Conservation (phyloP, 2,113 vertebrate genomes). For the Sigmodon hispidus region DNA sequence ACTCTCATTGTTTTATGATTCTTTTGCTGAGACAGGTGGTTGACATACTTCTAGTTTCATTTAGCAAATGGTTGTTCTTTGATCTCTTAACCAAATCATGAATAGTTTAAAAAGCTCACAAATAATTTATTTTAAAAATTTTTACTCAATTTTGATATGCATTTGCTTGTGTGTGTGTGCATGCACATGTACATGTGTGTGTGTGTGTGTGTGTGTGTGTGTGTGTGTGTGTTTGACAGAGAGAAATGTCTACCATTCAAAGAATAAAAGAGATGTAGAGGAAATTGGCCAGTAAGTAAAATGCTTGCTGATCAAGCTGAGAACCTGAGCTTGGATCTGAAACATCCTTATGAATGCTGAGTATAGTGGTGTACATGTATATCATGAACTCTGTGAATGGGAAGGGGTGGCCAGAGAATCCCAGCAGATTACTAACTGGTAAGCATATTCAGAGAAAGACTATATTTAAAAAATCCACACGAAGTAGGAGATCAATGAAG, state of each 20-base stretch:
- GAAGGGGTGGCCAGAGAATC: not conserved
- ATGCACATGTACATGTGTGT: not conserved
- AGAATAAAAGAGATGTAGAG: not conserved
- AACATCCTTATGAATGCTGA: not conserved
- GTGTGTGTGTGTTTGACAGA: not conserved
- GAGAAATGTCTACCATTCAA: not conserved
- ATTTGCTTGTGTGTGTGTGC: too few relatives aligned
- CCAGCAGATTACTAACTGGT: not conserved
- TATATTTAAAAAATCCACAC: not conserved
- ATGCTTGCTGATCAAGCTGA: too few relatives aligned
- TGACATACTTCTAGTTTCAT: not conserved
- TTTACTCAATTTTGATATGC: not conserved
- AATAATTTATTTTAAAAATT: not conserved
- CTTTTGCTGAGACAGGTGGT: not conserved
- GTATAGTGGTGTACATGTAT: not conserved
- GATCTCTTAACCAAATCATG: not conserved
- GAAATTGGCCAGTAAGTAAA: not conserved
- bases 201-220: not conserved
- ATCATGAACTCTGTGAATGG: not conserved
- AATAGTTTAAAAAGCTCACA: conserved; percentile 44
- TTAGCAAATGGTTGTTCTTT: not conserved
- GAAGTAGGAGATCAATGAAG: not conserved
- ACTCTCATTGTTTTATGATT: not conserved
- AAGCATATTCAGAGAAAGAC: not conserved
- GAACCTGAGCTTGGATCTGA: not conserved